Evolutionary conservation across 2,113 vertebrate species (phyloP).

Genomic region (Planiliza haematocheilus): DNA sequence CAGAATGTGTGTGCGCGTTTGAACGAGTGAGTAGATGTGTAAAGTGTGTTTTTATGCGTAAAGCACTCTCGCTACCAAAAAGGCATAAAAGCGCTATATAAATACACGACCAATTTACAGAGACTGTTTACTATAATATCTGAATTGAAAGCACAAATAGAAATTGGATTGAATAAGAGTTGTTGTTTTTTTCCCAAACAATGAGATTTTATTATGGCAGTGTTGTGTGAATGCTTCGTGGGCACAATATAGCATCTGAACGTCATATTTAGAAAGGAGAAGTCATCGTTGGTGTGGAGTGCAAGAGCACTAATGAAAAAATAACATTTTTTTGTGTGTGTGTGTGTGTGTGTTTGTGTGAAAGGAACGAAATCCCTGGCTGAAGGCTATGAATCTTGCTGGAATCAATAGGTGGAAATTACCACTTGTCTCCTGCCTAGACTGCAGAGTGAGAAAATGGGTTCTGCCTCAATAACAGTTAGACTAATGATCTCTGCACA

Average conservation of each 20-base stretch:
- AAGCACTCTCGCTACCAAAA: too few relatives aligned
- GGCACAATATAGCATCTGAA: background rate
- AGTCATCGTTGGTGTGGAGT: conserved; percentile 7
- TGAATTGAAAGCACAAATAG: background rate
- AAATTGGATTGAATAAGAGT: conserved; percentile 6
- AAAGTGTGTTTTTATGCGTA: too few relatives aligned
- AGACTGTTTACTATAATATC: background rate
- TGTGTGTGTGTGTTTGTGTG: background rate
- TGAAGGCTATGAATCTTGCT: conserved; percentile 55
- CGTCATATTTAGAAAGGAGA: background rate
- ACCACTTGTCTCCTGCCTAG: conserved; percentile 57
- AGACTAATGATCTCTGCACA: conserved; percentile 61
- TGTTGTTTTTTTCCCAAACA: background rate
- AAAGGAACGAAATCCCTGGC: conserved; percentile 24
- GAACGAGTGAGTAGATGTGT: too few relatives aligned
- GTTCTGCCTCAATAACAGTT: conserved; percentile 61
- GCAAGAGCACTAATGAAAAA: conserved; percentile 13
- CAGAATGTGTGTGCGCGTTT: too few relatives aligned
- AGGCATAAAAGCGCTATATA: too few relatives aligned
- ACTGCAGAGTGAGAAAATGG: conserved; percentile 57
- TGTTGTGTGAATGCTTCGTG: conserved; percentile 1
- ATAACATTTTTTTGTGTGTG: conserved; percentile 17
- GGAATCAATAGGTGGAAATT: conserved; percentile 70
- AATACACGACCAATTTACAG: too few relatives aligned
- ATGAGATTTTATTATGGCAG: background rate